Percentiles rank a stretch among this genome's conserved stretches.
These are phyloP conservation scores for Spilogale gracilis DNA, from an alignment of 2,113 vertebrate species.

Conservation along the genomic window DNA sequence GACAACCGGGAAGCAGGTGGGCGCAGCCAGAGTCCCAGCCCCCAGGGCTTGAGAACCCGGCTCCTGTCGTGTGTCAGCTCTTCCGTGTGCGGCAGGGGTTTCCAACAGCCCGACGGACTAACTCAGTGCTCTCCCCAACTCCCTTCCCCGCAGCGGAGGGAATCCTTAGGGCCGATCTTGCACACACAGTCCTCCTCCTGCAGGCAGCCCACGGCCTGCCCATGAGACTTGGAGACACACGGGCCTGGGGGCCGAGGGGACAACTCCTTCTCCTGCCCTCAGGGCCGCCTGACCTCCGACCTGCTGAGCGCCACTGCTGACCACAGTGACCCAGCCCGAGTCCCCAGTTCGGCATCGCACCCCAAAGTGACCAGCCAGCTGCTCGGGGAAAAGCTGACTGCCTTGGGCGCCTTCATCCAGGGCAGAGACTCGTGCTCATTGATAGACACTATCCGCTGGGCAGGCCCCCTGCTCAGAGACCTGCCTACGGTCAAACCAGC, in stretches of 20 bases:
- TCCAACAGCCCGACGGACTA: not conserved
- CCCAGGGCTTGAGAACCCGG: not conserved
- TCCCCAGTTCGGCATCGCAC: fast-evolving
- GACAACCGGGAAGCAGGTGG: too few species aligned
- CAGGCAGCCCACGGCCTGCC: not conserved
- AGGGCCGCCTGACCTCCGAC: not conserved
- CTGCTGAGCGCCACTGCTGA: not conserved
- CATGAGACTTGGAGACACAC: not conserved
- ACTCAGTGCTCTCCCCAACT: not conserved
- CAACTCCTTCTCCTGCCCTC: not conserved
- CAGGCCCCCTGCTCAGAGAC: fast-evolving
- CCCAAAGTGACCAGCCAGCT: not conserved
- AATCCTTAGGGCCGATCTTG: not conserved
- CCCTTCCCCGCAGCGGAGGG: not conserved
- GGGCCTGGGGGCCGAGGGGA: too few species aligned
- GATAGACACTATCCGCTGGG: not conserved
- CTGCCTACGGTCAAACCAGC: not conserved
- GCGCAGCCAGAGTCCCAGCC: not conserved
- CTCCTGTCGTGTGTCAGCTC: not conserved
- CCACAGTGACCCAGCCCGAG: not conserved
- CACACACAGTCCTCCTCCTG: not conserved
- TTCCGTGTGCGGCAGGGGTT: too few species aligned
- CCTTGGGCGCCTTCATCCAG: not conserved
- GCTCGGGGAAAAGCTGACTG: not conserved
- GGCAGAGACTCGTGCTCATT: not conserved